Conservation (phyloP, 2,797 vertebrate species). For the Mormyrus proboscirostris region DNA sequence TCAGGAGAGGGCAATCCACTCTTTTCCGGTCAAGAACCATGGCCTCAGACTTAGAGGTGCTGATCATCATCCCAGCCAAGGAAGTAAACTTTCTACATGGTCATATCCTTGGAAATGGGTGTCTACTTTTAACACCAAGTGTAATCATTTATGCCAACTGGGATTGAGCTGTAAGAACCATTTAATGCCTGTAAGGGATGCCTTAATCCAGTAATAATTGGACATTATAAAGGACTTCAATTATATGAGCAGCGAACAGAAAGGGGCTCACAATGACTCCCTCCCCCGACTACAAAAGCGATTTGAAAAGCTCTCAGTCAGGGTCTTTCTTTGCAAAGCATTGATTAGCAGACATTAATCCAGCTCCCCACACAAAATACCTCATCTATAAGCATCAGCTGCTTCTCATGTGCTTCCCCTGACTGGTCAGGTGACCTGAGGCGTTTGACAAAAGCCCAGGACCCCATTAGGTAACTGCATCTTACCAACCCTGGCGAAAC, state of each 20-base stretch:
- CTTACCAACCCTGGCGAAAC: not conserved
- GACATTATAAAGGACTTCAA: not conserved
- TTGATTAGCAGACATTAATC: constrained; percentile 13
- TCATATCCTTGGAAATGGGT: not conserved
- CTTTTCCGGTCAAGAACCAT: not conserved
- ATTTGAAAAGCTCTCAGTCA: not conserved
- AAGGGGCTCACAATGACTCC: not conserved
- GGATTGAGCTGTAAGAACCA: not conserved
- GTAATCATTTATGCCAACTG: not conserved
- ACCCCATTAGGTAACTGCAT: constrained; percentile 24
- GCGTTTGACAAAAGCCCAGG: constrained; percentile 24
- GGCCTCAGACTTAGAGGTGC: not conserved
- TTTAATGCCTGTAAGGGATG: not conserved
- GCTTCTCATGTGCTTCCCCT: constrained; percentile 67
- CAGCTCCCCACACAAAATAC: constrained; percentile 18
- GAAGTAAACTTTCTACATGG: not conserved
- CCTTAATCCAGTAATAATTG: not conserved
- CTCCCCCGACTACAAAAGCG: not conserved
- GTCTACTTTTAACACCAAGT: not conserved
- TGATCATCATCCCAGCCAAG: not conserved
- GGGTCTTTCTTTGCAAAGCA: not conserved
- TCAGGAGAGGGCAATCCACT: not conserved
- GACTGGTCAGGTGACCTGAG: constrained; percentile 57
- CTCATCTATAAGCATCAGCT: constrained; percentile 71
- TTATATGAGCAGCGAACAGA: not conserved